Percentiles rank a stretch among this genome's conserved stretches.
phyloP scores from a whole-genome alignment of 2,113 vertebrate species.

The Riparia riparia region DNA sequence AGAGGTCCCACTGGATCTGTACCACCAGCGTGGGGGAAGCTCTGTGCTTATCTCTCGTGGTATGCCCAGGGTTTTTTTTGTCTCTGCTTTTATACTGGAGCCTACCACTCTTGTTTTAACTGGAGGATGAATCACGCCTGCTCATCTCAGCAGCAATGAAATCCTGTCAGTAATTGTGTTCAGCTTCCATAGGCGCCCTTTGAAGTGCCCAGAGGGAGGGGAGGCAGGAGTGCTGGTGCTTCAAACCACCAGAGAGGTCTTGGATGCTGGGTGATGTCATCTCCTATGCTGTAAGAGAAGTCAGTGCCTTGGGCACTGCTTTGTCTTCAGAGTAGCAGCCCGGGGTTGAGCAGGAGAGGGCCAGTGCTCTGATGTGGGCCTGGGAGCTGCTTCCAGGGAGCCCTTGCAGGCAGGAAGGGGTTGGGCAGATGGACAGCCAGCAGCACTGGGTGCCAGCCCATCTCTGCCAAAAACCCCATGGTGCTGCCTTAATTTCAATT shows the following conservation, averaged over 20 bases:
- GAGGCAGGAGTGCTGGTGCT: neutral
- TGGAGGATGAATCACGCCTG: constrained; percentile 21
- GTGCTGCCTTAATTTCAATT: neutral
- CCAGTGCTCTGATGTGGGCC: neutral
- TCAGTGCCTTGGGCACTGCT: neutral
- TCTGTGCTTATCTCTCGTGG: neutral
- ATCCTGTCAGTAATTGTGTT: constrained; percentile 1
- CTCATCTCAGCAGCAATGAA: constrained; percentile 40
- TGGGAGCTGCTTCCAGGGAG: neutral
- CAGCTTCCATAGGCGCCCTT: neutral
- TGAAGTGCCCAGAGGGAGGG: constrained; percentile 20
- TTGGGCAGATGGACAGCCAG: neutral
- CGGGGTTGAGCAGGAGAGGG: rapidly evolving
- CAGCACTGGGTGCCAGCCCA: neutral
- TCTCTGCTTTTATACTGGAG: neutral
- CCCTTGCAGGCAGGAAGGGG: neutral
- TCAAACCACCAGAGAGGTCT: neutral
- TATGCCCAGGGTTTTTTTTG: neutral
- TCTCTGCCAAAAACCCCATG: neutral
- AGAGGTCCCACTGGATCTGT: neutral
- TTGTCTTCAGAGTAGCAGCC: neutral
- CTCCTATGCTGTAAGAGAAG: neutral
- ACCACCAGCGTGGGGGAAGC: neutral
- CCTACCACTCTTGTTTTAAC: neutral
- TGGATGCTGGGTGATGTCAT: neutral